These are phyloP conservation scores for Saturnia japonica DNA, from an alignment of 2,888 invertebrate genomes.

Conservation along the genomic window DNA sequence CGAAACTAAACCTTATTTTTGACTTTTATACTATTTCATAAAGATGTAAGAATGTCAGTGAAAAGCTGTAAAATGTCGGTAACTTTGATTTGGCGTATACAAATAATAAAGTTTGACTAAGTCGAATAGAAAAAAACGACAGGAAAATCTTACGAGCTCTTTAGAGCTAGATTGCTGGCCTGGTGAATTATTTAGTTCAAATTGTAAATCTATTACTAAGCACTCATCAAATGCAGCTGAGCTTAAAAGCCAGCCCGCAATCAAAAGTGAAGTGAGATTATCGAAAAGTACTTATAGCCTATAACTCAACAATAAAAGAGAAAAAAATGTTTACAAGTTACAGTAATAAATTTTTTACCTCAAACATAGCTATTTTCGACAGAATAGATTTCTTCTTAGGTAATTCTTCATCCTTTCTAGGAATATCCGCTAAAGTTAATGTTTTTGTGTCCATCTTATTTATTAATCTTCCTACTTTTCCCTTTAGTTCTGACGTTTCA, in stretches of 20 bases:
- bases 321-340: not conserved
- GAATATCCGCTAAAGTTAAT: constrained; percentile 25
- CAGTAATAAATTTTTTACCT: constrained; percentile 47
- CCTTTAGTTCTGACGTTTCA: constrained; percentile 48
- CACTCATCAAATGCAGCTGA: too few relatives aligned
- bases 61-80: not conserved
- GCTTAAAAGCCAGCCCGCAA: too few relatives aligned
- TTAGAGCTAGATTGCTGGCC: too few relatives aligned
- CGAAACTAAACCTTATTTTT: not conserved
- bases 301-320: not conserved
- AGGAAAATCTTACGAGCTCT: too few relatives aligned
- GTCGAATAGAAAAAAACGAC: too few relatives aligned
- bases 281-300: not conserved
- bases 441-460: constrained; percentile 37
- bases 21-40: not conserved
- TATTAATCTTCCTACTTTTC: constrained; percentile 56
- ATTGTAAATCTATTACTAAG: too few relatives aligned
- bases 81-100: too few relatives aligned
- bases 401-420: constrained; percentile 40
- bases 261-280: not conserved
- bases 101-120: too few relatives aligned
- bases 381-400: constrained; percentile 56
- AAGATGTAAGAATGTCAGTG: not conserved
- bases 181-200: too few relatives aligned
- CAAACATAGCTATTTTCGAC: constrained; percentile 70